Evolutionary conservation across 2,797 vertebrate species (phyloP), one percentile per base, ranked within the genome.

Genomic region (Fistularia commersonii): DNA sequence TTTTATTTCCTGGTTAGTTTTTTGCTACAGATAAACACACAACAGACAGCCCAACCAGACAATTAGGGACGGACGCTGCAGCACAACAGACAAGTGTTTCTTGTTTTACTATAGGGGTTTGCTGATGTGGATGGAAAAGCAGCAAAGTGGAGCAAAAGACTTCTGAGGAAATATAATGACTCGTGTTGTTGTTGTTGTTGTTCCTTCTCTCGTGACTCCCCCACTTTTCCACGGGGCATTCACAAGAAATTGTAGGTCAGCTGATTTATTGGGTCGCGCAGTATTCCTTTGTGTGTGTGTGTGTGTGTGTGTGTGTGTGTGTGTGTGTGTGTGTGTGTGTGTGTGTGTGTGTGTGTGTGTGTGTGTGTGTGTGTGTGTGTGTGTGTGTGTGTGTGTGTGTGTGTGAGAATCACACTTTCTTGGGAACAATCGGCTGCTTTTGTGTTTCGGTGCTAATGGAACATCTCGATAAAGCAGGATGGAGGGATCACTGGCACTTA

Each of bases 81-180:
- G 23, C 23, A 23, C 2, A 2, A 63, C 6, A 32, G 35, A 41
- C 15, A 10, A 10, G 32, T 11, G 32, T 35, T 37, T 35, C 6
- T 6, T 48, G 39, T 36, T 10, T 8, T 15, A 31, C 49, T 54
- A 5, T 11, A 38, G 13, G 44, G 45, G 13, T 51, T 43, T 56
- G 67, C 66, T 74, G 69, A 72, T 23, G 23, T 32, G 15, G 51
- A 48, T 40, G 69, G 64, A 76, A 76, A 71, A 33, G 39, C 33
- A 33, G 23, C 40, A 37, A 3, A 54, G 41, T 14, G 8, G 45
- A 39, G 8, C 49, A 61, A 61, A 65, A 42, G 50, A 11, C 42
- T 40, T 7, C 8, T 8, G 33, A 11, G 64, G 31, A 10, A 34
- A 48, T 59, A 60, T 45, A 57, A 40, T 15, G 34, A 23, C 23